Evolutionary conservation across 2,888 invertebrate species (phyloP).

Genomic region (Drosophila sordidula): DNA sequence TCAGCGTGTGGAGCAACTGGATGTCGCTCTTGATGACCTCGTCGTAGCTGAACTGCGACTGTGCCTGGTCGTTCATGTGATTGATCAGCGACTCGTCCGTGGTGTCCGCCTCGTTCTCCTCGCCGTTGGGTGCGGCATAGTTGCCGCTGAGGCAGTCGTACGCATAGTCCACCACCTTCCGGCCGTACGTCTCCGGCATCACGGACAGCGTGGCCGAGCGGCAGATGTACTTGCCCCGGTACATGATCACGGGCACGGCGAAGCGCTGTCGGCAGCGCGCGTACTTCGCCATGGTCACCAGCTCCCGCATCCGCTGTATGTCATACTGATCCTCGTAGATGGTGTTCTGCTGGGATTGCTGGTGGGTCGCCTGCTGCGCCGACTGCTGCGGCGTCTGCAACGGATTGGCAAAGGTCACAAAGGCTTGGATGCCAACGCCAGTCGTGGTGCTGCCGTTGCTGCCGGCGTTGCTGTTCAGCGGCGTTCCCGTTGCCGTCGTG

Average conservation of each 20-base stretch:
- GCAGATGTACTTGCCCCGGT: conserved; percentile 90
- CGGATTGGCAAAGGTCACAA: conserved; percentile 79
- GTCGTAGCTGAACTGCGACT: conserved; percentile 81
- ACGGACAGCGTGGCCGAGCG: conserved; percentile 91
- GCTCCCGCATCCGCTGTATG: conserved; percentile 87
- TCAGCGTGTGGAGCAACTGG: conserved; percentile 88
- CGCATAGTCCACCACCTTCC: conserved; percentile 87
- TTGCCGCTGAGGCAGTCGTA: conserved; percentile 81
- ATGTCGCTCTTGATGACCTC: conserved; percentile 87
- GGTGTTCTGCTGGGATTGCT: conserved; percentile 81
- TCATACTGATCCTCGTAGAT: conserved; percentile 88
- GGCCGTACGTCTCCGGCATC: conserved; percentile 90
- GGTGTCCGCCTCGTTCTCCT: conserved; percentile 80
- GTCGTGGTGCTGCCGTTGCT: conserved; percentile 31
- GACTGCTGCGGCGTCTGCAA: conserved; percentile 50
- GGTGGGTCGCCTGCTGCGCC: conserved; percentile 36
- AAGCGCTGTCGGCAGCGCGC: conserved; percentile 91
- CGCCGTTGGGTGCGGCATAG: conserved; percentile 67
- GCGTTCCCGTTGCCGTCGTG: conserved; percentile 56
- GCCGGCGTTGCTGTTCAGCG: conserved; percentile 45
- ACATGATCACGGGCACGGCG: conserved; percentile 91
- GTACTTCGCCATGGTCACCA: conserved; percentile 89
- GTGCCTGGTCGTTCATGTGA: conserved; percentile 68
- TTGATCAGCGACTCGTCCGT: conserved; percentile 81
- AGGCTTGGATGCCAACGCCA: conserved; percentile 73